A percentile compares a stretch with the other conserved stretches of the same genome.
Evolutionary conservation across 2,888 invertebrate genomes (phyloP).

Genomic region (Liposcelis brunnea): DNA sequence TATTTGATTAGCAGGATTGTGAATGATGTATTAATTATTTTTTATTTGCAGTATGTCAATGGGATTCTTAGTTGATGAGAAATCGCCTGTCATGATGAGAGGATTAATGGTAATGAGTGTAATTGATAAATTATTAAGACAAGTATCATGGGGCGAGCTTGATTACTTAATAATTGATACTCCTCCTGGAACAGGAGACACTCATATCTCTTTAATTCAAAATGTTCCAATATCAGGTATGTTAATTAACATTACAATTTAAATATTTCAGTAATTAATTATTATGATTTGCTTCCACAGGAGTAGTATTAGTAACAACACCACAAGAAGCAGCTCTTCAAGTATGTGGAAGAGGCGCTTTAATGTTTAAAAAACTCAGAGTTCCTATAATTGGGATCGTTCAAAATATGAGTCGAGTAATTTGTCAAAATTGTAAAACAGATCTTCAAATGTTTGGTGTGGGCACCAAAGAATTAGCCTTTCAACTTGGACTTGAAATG

Average conservation of each 20-base stretch:
- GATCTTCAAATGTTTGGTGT: constrained; percentile 55
- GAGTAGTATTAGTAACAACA: constrained; percentile 80
- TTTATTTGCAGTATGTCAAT: constrained; percentile 66
- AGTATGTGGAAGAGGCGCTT: constrained; percentile 68
- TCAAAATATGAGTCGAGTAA: constrained; percentile 74
- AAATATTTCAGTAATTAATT: too few relatives aligned
- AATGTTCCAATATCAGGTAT: constrained; percentile 67
- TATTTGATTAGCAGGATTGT: background rate
- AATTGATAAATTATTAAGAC: constrained; percentile 61
- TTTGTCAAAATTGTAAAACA: constrained; percentile 61
- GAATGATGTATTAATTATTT: too few relatives aligned
- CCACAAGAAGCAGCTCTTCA: constrained; percentile 78
- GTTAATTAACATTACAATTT: constrained; percentile 5
- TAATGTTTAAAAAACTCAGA: constrained; percentile 71
- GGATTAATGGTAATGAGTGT: constrained; percentile 96
- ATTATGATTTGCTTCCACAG: too few relatives aligned
- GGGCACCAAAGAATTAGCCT: constrained; percentile 40
- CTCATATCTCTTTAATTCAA: constrained; percentile 79
- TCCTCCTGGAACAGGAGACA: constrained; percentile 94
- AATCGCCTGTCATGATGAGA: constrained; percentile 81
- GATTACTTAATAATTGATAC: constrained; percentile 86
- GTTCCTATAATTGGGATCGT: constrained; percentile 75
- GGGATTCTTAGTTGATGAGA: constrained; percentile 76
- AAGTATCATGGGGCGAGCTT: constrained; percentile 75
- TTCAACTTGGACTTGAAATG: constrained; percentile 44